Conservation (phyloP, 2,113 vertebrate genomes). For the Glaucidium brasilianum region DNA sequence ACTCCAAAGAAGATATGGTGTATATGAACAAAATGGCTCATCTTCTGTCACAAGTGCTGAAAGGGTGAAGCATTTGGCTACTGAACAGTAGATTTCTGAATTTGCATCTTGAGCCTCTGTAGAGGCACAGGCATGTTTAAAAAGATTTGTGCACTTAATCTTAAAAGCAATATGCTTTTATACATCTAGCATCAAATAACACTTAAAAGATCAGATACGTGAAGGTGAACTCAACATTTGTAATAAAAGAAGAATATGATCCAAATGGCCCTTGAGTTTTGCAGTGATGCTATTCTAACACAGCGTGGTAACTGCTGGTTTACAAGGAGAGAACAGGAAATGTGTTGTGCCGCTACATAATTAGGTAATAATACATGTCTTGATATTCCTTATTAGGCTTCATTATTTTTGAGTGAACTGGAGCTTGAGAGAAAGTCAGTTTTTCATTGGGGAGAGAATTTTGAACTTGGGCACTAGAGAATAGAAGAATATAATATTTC, state of each 20-base stretch:
- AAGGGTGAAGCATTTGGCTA: not conserved
- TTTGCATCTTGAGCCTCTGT: not conserved
- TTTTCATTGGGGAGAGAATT: not conserved
- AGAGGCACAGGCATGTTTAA: not conserved
- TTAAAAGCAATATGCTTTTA: not conserved
- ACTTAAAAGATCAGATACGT: not conserved
- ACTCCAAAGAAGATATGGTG: not conserved
- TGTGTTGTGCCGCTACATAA: constrained; percentile 5
- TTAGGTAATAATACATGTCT: constrained; percentile 32
- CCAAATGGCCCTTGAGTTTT: not conserved
- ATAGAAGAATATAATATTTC: constrained; percentile 13
- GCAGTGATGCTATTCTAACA: not conserved
- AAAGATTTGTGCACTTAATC: not conserved
- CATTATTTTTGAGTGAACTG: constrained; percentile 4
- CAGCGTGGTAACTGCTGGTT: not conserved
- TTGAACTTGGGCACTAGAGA: constrained; percentile 14
- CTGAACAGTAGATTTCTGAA: not conserved
- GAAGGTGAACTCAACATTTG: not conserved
- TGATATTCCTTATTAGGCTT: constrained; percentile 27
- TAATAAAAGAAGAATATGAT: constrained; percentile 7
- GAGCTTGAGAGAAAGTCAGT: constrained; percentile 15
- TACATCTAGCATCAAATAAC: not conserved
- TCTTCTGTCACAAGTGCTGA: not conserved
- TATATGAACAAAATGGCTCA: not conserved
- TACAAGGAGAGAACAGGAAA: constrained; percentile 22